These are phyloP conservation scores for Gasterosteus nipponicus DNA, from an alignment of 2,113 vertebrate genomes.

Conservation along the genomic window DNA sequence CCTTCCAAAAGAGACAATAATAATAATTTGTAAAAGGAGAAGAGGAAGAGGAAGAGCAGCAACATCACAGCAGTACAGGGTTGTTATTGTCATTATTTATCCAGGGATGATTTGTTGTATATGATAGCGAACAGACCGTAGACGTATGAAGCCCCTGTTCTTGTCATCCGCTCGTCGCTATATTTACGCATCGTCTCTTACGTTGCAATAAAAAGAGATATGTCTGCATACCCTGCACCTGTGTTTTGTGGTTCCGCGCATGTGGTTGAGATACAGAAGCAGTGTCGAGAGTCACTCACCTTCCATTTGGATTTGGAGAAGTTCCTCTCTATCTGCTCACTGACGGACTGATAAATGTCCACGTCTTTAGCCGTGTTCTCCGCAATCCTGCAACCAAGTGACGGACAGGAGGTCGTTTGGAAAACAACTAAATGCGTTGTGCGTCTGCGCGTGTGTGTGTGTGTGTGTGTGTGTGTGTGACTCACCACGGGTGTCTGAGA, in stretches of 20 bases:
- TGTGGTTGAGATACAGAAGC: background rate
- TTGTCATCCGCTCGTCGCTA: background rate
- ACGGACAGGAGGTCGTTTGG: background rate
- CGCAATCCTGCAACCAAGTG: slow-evolving; percentile 85
- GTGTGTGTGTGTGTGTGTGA: background rate
- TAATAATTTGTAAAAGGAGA: too few species aligned
- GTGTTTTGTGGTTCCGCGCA: background rate
- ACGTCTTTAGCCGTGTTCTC: slow-evolving; percentile 87
- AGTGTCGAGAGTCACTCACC: slow-evolving; percentile 76
- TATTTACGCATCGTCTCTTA: too few species aligned
- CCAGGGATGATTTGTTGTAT: too few species aligned
- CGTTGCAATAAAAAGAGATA: too few species aligned
- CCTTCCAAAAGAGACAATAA: too few species aligned
- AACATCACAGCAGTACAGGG: too few species aligned
- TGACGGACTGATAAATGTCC: slow-evolving; percentile 91
- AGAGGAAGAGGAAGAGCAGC: too few species aligned
- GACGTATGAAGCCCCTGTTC: background rate
- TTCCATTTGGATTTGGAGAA: slow-evolving; percentile 95
- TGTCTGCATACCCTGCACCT: background rate
- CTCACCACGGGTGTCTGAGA: slow-evolving; percentile 90
- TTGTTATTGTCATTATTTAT: too few species aligned
- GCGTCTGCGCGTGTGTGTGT: background rate
- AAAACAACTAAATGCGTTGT: background rate
- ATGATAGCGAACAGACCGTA: too few species aligned
- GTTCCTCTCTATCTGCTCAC: slow-evolving; percentile 92